Conservation (phyloP, 2,888 invertebrate species). For the Clitarchus hookeri region DNA sequence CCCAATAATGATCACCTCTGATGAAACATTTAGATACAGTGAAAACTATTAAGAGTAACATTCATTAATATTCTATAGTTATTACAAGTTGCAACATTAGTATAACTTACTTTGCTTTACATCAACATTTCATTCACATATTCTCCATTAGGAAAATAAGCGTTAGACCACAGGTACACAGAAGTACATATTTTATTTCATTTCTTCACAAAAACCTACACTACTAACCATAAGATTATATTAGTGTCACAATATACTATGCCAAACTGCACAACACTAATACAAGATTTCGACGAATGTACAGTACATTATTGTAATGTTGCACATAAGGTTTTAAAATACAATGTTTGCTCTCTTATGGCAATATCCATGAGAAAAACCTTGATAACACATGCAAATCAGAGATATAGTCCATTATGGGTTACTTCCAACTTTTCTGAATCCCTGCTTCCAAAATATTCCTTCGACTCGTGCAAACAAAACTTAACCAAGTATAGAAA, state of each 20-base stretch:
- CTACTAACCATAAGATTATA: neutral
- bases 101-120: neutral
- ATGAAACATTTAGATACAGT: neutral
- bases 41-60: neutral
- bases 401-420: too few species aligned
- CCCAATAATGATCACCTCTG: neutral
- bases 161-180: conserved; percentile 7
- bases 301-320: too few species aligned
- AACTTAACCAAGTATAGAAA: too few species aligned
- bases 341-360: too few species aligned
- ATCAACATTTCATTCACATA: neutral
- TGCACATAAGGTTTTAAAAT: too few species aligned
- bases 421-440: too few species aligned
- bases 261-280: neutral
- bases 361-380: too few species aligned
- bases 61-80: conserved; percentile 8
- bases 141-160: conserved; percentile 8
- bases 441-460: too few species aligned
- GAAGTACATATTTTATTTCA: neutral
- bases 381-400: too few species aligned
- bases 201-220: neutral
- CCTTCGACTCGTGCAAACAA: too few species aligned
- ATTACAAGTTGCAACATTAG: conserved; percentile 14
- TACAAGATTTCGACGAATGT: too few species aligned
- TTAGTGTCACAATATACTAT: neutral